Base-by-base conservation (phyloP, 2,888 invertebrate genomes). In the Drosophila infuscata region DNA sequence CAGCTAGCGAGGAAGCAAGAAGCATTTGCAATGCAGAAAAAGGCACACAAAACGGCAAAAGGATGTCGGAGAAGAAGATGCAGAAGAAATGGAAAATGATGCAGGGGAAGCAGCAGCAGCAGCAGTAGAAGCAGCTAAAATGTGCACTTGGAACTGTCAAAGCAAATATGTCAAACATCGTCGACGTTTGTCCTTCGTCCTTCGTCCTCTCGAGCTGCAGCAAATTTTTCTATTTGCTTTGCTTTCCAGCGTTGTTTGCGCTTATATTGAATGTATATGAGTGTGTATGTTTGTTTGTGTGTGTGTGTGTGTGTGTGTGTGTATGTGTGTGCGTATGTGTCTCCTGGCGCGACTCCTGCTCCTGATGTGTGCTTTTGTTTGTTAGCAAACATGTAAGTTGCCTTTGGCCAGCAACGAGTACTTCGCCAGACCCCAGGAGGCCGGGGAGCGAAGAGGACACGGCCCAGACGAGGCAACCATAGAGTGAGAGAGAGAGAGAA, bases 111-210 rank as follows among this genome's bases (percentile, higher is more conserved):
- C 15, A 20, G 46, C 58, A 54, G 56, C 32, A 43, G 71, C 20
- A 58, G 51, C 75, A 48, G 48, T 48, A 49, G 53, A 62, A 84
- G 79, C 88, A 81, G 88, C 86, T 89, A 85, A 87, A 87, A 87
- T 90, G 88, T 88, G 90, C 89, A 88, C 87, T 88, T 84, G 84
- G 89, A 84, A 88, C 88, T 88, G 87, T 88, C 87, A 88, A 88
- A 88, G 87, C 87, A 88, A 90, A 90, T 90, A 88, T 88, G 87
- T 88, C 87, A 90, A 88, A 88, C 87, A 88, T 83, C 80, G 85
- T 80, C 88, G 78, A 76, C 82, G 83, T 86, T 85, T 82, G 88
- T 79, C 79, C 81, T 77, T 70, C 76, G 65, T 69, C 79, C 73
- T 80, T 54, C 76, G 65, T 69, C 79, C 73, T 80, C 52, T 77